phyloP scores from a whole-genome alignment of 2,113 vertebrate genomes.

The Ceyx cyanopectus region DNA sequence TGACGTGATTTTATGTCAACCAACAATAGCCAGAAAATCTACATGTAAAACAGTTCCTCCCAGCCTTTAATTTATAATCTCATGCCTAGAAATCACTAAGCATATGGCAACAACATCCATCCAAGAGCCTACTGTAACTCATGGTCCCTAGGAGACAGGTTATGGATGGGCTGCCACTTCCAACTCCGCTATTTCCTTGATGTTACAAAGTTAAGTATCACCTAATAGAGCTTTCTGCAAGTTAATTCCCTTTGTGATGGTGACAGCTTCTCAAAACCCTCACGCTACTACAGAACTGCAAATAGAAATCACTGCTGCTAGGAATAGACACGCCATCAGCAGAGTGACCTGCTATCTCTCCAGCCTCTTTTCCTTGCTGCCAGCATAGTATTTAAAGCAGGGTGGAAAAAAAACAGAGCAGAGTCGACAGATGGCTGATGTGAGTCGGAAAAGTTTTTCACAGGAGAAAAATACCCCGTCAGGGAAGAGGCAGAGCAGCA shows the following conservation, averaged over 20 bases:
- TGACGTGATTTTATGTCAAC: background rate
- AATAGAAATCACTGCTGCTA: background rate
- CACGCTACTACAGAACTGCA: background rate
- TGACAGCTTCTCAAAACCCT: constrained; percentile 29
- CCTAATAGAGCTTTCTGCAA: background rate
- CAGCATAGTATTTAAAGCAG: background rate
- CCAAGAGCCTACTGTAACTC: accelerated
- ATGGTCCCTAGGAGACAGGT: background rate
- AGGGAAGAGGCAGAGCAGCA: background rate
- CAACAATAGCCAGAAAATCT: background rate
- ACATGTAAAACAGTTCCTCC: background rate
- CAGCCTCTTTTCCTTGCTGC: constrained; percentile 16
- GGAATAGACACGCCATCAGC: background rate
- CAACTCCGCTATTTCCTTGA: background rate
- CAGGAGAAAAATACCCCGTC: background rate
- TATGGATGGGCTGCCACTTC: constrained; percentile 14
- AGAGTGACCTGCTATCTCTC: background rate
- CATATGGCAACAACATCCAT: background rate
- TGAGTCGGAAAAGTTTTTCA: background rate
- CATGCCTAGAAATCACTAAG: background rate
- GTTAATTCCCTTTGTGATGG: background rate
- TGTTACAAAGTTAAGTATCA: background rate
- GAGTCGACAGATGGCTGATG: constrained; percentile 7
- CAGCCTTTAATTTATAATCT: background rate
- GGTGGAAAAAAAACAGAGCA: accelerated